Evolutionary conservation across 2,113 vertebrate species (phyloP).

Genomic region (Speoplatyrhinus poulsoni): DNA sequence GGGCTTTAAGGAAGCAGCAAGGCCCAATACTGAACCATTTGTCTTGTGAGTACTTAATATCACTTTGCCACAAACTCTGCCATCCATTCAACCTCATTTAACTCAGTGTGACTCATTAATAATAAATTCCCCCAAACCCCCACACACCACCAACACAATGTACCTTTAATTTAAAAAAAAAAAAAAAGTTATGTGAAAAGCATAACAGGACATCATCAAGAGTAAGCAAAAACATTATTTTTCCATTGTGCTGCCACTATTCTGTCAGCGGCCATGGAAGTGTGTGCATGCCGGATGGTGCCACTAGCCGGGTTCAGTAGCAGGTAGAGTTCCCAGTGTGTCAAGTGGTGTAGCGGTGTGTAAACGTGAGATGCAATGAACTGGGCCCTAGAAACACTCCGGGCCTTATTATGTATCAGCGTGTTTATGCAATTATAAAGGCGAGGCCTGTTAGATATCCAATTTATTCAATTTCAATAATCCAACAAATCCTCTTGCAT

Average conservation of each 20-base stretch:
- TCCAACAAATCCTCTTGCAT: slow-evolving; percentile 81
- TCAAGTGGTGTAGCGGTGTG: slow-evolving; percentile 84
- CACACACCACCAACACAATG: slow-evolving; percentile 42
- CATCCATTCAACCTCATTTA: slow-evolving; percentile 17
- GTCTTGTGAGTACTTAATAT: slow-evolving; percentile 57
- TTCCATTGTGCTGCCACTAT: neutral
- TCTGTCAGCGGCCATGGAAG: neutral
- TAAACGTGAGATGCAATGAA: too few species aligned
- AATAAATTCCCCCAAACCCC: slow-evolving; percentile 37
- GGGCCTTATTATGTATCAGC: slow-evolving; percentile 88
- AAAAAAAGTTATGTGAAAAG: too few species aligned
- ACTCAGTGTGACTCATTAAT: neutral
- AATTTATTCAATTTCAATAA: slow-evolving; percentile 94
- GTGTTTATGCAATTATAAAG: slow-evolving; percentile 95
- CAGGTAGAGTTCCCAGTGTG: slow-evolving; percentile 75
- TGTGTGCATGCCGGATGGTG: slow-evolving; percentile 45
- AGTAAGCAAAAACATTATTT: neutral
- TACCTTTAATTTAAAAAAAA: too few species aligned
- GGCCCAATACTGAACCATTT: slow-evolving; percentile 57
- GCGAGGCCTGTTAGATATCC: slow-evolving; percentile 88
- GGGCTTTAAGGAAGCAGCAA: slow-evolving; percentile 44
- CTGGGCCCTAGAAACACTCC: slow-evolving; percentile 82
- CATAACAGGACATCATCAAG: neutral
- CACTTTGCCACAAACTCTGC: slow-evolving; percentile 42
- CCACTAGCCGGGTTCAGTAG: slow-evolving; percentile 87